Evolutionary conservation across 2,888 invertebrate species (phyloP).

Genomic region (Trissoscelio sp.): DNA sequence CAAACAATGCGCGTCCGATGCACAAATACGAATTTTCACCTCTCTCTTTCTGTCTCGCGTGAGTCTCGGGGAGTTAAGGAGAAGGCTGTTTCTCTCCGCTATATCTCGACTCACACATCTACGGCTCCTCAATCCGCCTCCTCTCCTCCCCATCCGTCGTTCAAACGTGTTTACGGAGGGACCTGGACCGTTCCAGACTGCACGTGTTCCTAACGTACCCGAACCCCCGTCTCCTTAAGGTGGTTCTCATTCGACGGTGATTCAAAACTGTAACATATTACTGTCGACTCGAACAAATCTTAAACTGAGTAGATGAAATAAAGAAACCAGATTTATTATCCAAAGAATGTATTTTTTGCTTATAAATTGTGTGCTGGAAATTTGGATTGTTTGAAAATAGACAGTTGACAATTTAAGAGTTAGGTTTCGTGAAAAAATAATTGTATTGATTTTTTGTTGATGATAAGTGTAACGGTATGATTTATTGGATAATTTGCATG

Average conservation of each 20-base stretch:
- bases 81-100: slow-evolving; percentile 74
- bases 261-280: slow-evolving; percentile 33
- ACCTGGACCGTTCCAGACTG: slow-evolving; percentile 82
- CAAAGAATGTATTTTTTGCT: too few relatives aligned
- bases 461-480: too few relatives aligned
- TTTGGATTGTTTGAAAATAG: too few relatives aligned
- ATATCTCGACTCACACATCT: slow-evolving; percentile 80
- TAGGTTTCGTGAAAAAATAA: too few relatives aligned
- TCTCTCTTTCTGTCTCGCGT: slow-evolving; percentile 69
- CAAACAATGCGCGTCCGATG: slow-evolving; percentile 82
- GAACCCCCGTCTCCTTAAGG: slow-evolving; percentile 78
- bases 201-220: slow-evolving; percentile 83
- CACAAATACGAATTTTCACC: slow-evolving; percentile 82
- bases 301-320: too few relatives aligned
- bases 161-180: slow-evolving; percentile 79
- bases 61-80: slow-evolving; percentile 76
- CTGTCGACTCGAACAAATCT: neutral
- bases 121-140: slow-evolving; percentile 76
- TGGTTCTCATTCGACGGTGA: slow-evolving; percentile 79
- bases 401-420: too few relatives aligned
- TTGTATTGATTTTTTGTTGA: too few relatives aligned
- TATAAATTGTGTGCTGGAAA: too few relatives aligned
- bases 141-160: slow-evolving; percentile 66
- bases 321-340: too few relatives aligned
- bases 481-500: neutral